These are phyloP conservation scores for Notocelia uddmanniana DNA, from an alignment of 2,888 invertebrate genomes.

Conservation along the genomic window DNA sequence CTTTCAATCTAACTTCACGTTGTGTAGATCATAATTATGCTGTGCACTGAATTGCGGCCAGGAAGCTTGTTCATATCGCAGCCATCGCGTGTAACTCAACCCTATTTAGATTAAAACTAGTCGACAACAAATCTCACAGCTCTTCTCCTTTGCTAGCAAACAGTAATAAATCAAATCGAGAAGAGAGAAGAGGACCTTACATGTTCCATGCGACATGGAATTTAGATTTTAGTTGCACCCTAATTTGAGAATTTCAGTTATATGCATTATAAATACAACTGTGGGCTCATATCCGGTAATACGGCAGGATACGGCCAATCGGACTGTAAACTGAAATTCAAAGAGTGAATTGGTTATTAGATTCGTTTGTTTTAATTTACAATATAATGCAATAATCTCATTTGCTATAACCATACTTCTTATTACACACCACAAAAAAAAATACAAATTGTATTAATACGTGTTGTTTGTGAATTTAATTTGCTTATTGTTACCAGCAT, in stretches of 20 bases:
- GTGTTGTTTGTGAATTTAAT: too few relatives aligned
- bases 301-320: conserved; percentile 17
- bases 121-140: conserved; percentile 48
- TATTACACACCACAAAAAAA: too few relatives aligned
- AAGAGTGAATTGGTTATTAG: not conserved
- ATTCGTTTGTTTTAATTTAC: not conserved
- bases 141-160: conserved; percentile 33
- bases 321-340: conserved; percentile 7
- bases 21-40: conserved; percentile 79
- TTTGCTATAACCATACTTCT: too few relatives aligned
- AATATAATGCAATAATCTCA: too few relatives aligned
- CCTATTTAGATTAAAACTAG: conserved; percentile 54
- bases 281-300: conserved; percentile 14
- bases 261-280: conserved; percentile 35
- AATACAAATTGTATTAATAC: too few relatives aligned
- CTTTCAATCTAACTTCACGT: conserved; percentile 70
- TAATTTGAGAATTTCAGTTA: conserved; percentile 24
- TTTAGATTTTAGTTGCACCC: conserved; percentile 5
- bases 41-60: conserved; percentile 69
- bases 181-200: conserved; percentile 17
- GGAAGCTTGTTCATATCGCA: conserved; percentile 79
- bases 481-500: not conserved
- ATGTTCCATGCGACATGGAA: not conserved
- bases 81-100: conserved; percentile 64
- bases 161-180: conserved; percentile 12